Base-by-base conservation (phyloP, 2,888 invertebrate genomes). In the Diarsia brunnea region DNA sequence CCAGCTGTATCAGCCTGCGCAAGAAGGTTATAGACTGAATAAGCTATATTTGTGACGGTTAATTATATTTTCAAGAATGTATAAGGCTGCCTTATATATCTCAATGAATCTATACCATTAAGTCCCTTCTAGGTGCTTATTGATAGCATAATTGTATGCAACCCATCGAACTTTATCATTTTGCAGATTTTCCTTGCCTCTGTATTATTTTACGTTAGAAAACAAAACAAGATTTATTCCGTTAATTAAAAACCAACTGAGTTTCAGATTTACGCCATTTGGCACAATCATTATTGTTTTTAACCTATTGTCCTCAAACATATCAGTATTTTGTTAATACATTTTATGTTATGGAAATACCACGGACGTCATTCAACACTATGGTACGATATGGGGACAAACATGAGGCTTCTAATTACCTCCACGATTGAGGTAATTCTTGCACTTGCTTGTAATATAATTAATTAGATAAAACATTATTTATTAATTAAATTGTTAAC, bases 321-420 rank as follows among this genome's bases (percentile, higher is more conserved):
- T 69, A 70, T 78, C 73, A 78, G 69, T 65, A 73, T 74, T 75
- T 78, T 68, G 70, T 78, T 75, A 85, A 82, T 78, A 84, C 51
- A 66, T 76, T 79, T 71, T 70, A 73, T 82, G 65, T 80, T 82
- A 84, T 83, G 87, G 87, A 80, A 87, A 87, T 86, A 86, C 87
- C 87, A 67, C 67, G 69, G n/a, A 82, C 87, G 87, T 87, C 86
- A 87, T 78, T 73, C n/a, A 74, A 19, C 1, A 24, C 58, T 58
- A 73, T 68, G 61, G n/a, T 27, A 24, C 24, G 64, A 61, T 75
- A 75, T 43, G 68, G 67, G 38, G 31, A 74, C 71, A 55, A 69
- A 79, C 49, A 70, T 66, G 31, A 43, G 7, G 16, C 45, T 31
- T 61, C 61, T 79, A 83, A 68, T 79, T 70, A 27, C 27, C 60